Evolutionary conservation across 1,140 invertebrate species (phyloP), one percentile per base, ranked within the genome.

Genomic region (Cheumatopsyche charites): DNA sequence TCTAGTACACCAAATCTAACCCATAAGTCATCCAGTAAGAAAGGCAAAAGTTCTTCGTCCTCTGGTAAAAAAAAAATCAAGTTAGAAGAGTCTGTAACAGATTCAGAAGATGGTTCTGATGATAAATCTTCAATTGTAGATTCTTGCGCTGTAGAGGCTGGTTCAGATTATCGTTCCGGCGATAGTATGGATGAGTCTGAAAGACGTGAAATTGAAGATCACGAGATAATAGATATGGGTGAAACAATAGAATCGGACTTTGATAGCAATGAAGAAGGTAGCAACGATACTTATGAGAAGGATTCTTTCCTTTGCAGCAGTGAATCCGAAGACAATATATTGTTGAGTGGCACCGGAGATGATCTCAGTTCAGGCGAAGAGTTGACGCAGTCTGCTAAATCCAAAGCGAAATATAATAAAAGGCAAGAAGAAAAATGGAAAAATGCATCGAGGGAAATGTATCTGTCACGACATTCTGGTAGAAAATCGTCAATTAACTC

Each of bases 381-480:
- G 77, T 77, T 84, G 23, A 80, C 77, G 43, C 80, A 82, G 78
- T 80, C 77, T 2, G 47, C 75, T 52, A 80, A 80, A 71, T 83
- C 82, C n/a, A 84, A 84, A 76, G 78, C 79, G 63, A 84, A 83
- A 75, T 83, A 76, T 74, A 77, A 84, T 70, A 78, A 80, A 70
- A 78, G 78, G 7, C 82, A 81, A 76, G 41, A 67, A 5, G 83
- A 83, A 77, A 79, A 82, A 78, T 80, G 80, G 68, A 84, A 82
- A 67, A 78, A 79, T 61, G 81, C 80, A 11, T 84, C 82, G 0
- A 79, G 77, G 73, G 82, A 84, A 79, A 83, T 84, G 80, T 84
- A 75, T 78, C 77, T 79, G 71, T 76, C 82, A 15, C 77, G 82
- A 19, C 81, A 84, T 75, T 77, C 79, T 70, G n/a, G 79, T 66